phyloP scores from a whole-genome alignment of 30 jellyfish, hydroid and myxozoan genomes.

The Morbakka virulenta region DNA sequence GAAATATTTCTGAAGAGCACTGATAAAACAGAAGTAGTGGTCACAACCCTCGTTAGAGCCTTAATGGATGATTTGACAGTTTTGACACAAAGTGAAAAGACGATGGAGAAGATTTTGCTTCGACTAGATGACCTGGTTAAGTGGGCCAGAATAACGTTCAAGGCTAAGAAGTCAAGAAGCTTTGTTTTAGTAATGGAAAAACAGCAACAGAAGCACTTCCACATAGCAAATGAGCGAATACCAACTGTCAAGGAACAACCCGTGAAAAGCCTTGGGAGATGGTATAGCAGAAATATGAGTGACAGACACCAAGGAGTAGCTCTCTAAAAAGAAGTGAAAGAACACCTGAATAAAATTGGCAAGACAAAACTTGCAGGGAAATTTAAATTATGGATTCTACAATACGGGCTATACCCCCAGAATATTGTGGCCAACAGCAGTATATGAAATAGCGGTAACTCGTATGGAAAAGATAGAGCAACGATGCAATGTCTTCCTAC shows the following conservation, averaged over 20 bases:
- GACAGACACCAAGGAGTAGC: background rate
- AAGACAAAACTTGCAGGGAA: background rate
- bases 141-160: background rate
- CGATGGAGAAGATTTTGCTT: background rate
- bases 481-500: background rate
- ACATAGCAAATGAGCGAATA: background rate
- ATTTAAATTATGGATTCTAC: background rate
- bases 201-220: background rate
- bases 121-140: background rate
- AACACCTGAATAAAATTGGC: background rate
- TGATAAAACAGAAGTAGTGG: background rate
- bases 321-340: background rate
- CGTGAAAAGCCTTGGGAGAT: background rate
- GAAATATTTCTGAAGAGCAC: background rate
- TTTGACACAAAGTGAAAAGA: background rate
- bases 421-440: background rate
- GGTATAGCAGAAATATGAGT: background rate
- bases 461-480: background rate
- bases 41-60: background rate
- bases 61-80: background rate
- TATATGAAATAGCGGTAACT: background rate
- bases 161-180: background rate
- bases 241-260: slow-evolving; percentile 4
- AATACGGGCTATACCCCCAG: background rate
- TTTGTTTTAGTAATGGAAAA: background rate